Evolutionary conservation across 2,888 invertebrate species (phyloP).

Genomic region (Acholoe squamosa): DNA sequence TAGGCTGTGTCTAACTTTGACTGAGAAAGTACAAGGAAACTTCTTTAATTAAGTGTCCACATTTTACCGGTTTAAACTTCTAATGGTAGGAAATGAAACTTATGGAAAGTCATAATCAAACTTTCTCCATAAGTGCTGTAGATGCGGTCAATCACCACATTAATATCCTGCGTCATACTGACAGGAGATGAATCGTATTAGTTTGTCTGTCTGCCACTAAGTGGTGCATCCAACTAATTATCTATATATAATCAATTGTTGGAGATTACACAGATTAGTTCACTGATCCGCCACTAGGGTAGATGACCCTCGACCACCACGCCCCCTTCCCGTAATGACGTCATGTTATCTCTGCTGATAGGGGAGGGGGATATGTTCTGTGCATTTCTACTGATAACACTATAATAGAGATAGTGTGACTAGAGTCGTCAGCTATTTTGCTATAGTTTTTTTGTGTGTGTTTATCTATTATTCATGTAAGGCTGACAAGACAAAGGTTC

Average conservation of each 20-base stretch:
- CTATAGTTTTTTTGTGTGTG: too few relatives aligned
- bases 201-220: background rate
- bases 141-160: too few relatives aligned
- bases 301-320: background rate
- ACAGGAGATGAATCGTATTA: background rate
- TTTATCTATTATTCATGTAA: too few relatives aligned
- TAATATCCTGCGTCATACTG: too few relatives aligned
- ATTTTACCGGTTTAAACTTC: too few relatives aligned
- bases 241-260: background rate
- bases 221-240: background rate
- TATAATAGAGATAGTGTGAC: background rate
- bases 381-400: background rate
- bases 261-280: background rate
- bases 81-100: too few relatives aligned
- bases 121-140: too few relatives aligned
- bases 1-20: too few relatives aligned
- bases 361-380: background rate
- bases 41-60: too few relatives aligned
- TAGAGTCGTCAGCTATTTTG: background rate
- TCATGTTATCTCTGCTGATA: background rate
- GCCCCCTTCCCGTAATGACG: constrained; percentile 12
- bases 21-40: too few relatives aligned
- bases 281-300: background rate
- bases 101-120: too few relatives aligned
- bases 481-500: too few relatives aligned